Conservation (phyloP, 53 echinoderm and acorn worm genomes). For the Crossaster papposus region DNA sequence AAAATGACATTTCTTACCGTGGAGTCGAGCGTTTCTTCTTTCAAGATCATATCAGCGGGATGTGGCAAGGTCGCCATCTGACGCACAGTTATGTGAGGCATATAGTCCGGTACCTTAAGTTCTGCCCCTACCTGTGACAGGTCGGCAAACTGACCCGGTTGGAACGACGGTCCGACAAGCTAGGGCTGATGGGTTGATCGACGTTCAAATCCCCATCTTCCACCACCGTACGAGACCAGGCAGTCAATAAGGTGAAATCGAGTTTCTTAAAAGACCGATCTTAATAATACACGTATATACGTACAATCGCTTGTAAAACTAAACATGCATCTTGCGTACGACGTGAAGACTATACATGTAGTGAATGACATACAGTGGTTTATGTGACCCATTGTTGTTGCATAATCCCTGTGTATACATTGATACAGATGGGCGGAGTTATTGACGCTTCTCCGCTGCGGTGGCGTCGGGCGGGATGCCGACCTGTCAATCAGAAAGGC, state of each 20-base stretch:
- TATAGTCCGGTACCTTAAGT: background rate
- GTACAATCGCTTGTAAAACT: background rate
- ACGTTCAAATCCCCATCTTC: background rate
- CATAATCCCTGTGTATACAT: constrained; percentile 28
- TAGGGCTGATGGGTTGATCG: background rate
- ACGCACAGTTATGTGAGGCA: constrained; percentile 53
- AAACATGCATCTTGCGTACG: background rate
- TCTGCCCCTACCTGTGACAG: constrained; percentile 11
- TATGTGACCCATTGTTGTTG: constrained; percentile 32
- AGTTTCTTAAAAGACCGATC: background rate
- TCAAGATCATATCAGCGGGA: constrained; percentile 28
- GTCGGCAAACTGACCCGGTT: background rate
- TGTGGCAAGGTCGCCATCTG: constrained; percentile 54
- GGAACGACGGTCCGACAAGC: background rate
- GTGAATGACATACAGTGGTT: constrained; percentile 12
- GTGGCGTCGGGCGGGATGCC: constrained; percentile 22
- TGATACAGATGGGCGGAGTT: constrained; percentile 58
- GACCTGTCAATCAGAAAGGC: constrained; percentile 20
- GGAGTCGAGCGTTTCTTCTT: constrained; percentile 38
- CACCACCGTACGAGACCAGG: background rate
- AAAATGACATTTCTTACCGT: constrained; percentile 19
- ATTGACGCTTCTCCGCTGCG: constrained; percentile 54
- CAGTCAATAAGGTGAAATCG: background rate
- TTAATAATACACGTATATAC: background rate
- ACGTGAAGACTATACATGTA: background rate